Evolutionary conservation across 2,888 invertebrate species (phyloP).

Genomic region (Chaitophorus viminalis): DNA sequence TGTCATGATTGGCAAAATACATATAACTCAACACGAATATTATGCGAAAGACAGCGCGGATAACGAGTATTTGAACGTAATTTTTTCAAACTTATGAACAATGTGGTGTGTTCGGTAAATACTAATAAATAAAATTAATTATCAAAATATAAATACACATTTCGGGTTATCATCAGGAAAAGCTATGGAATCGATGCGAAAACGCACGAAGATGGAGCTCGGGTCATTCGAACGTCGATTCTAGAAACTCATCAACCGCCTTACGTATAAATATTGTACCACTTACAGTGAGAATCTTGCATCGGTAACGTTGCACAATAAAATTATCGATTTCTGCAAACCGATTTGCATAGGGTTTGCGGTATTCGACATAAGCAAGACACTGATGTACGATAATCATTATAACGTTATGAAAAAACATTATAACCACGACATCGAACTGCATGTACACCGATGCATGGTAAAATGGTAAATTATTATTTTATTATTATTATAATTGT

Average conservation of each 20-base stretch:
- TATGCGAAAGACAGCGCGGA: neutral
- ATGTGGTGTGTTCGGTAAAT: neutral
- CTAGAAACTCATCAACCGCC: neutral
- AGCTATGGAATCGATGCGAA: neutral
- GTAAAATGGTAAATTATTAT: too few relatives aligned
- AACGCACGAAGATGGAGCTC: neutral
- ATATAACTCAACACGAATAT: neutral
- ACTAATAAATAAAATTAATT: neutral
- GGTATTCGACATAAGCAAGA: too few relatives aligned
- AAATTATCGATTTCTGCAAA: neutral
- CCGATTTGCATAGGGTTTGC: neutral
- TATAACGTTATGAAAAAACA: too few relatives aligned
- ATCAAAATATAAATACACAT: neutral
- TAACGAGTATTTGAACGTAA: neutral
- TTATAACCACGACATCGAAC: too few relatives aligned
- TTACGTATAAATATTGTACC: neutral
- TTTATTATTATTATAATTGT: too few relatives aligned
- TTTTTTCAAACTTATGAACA: neutral
- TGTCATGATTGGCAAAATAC: neutral
- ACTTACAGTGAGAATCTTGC: neutral
- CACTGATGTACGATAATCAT: too few relatives aligned
- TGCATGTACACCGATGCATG: too few relatives aligned
- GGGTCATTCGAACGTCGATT: neutral
- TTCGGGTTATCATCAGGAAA: neutral
- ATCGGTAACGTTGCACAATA: neutral